Evolutionary conservation across 2,888 invertebrate genomes (phyloP).

Genomic region (Schizotus pectinicornis): DNA sequence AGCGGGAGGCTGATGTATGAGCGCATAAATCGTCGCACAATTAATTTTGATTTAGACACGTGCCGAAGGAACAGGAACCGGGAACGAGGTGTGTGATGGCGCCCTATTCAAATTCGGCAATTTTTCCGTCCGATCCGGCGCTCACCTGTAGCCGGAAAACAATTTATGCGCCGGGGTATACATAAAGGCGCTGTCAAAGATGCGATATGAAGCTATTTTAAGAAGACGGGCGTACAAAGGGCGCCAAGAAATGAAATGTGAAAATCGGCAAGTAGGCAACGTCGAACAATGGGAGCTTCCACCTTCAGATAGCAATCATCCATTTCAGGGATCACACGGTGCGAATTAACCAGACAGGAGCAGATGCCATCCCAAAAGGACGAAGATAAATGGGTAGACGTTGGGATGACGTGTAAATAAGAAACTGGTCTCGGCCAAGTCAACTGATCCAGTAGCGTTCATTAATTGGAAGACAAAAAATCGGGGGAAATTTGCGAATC

Average conservation of each 20-base stretch:
- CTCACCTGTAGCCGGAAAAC: conserved; percentile 24
- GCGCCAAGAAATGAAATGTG: conserved; percentile 44
- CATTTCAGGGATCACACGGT: conserved; percentile 42
- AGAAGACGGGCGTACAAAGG: conserved; percentile 44
- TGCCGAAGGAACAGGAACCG: too few relatives aligned
- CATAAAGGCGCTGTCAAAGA: conserved; percentile 38
- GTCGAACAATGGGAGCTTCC: conserved; percentile 46
- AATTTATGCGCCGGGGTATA: conserved; percentile 29
- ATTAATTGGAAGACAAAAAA: conserved; percentile 2
- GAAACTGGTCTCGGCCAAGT: conserved; percentile 40
- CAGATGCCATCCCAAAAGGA: conserved; percentile 41
- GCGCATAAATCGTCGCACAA: too few relatives aligned
- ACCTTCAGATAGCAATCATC: conserved; percentile 52
- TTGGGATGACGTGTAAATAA: conserved; percentile 42
- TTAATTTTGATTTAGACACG: too few relatives aligned
- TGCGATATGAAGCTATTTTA: conserved; percentile 46
- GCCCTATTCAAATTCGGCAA: conserved; percentile 1
- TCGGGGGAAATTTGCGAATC: conserved; percentile 13
- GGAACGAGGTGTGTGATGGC: not conserved
- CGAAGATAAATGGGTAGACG: conserved; percentile 43
- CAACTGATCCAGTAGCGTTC: conserved; percentile 28
- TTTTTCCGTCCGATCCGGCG: conserved; percentile 3
- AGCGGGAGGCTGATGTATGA: too few relatives aligned
- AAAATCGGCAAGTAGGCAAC: conserved; percentile 40
- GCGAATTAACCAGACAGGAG: conserved; percentile 45